Conservation (phyloP, 1,140 invertebrate genomes). For the Heliconius melpomene region DNA sequence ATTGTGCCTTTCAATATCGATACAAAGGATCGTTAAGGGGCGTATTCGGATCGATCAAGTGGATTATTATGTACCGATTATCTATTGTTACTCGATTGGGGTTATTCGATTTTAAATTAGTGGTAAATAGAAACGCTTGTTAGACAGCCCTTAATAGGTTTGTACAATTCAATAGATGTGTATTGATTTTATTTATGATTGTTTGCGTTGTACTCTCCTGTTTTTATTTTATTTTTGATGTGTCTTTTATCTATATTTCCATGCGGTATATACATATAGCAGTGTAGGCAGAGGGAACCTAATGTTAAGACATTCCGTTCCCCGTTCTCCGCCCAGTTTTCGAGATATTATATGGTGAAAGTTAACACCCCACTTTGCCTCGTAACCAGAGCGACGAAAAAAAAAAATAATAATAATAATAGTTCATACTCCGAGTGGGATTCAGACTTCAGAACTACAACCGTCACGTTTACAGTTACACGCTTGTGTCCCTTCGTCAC, state of each 20-base stretch:
- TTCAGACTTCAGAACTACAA: too few relatives aligned
- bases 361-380: too few relatives aligned
- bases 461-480: too few relatives aligned
- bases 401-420: too few relatives aligned
- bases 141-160: neutral
- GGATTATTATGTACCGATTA: slow-evolving; percentile 41
- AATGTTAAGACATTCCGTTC: too few relatives aligned
- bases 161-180: slow-evolving; percentile 2
- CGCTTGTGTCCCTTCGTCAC: too few relatives aligned
- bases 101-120: slow-evolving; percentile 33
- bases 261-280: too few relatives aligned
- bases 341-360: too few relatives aligned
- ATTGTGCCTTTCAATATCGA: slow-evolving; percentile 35
- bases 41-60: slow-evolving; percentile 40
- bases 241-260: neutral
- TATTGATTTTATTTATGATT: neutral
- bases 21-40: slow-evolving; percentile 40
- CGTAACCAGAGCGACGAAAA: too few relatives aligned
- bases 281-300: too few relatives aligned
- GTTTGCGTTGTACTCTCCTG: neutral
- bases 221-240: neutral
- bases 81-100: slow-evolving; percentile 39
- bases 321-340: too few relatives aligned
- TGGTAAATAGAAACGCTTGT: slow-evolving; percentile 23
- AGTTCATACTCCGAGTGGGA: too few relatives aligned